Evolutionary conservation across 2,888 invertebrate species (phyloP).

Genomic region (Amblyteles armatorius): DNA sequence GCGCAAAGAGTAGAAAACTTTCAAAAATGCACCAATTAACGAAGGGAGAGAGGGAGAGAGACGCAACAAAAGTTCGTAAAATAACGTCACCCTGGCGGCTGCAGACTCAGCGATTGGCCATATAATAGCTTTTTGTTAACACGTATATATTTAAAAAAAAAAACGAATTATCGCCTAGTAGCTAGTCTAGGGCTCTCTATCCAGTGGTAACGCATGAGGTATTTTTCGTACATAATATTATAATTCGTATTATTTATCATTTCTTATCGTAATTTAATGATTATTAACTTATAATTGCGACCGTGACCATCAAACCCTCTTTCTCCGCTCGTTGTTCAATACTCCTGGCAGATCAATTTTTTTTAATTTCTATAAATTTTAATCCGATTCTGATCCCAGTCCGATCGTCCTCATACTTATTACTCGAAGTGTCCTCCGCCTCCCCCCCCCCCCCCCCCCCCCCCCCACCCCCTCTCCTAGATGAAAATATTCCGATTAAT

Average conservation of each 20-base stretch:
- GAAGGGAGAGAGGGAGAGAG: slow-evolving; percentile 56
- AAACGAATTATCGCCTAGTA: slow-evolving; percentile 80
- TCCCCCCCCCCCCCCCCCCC: background rate
- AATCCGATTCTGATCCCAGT: background rate
- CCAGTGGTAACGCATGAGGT: slow-evolving; percentile 84
- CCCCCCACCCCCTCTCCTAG: background rate
- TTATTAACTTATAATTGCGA: slow-evolving; percentile 81
- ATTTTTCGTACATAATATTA: slow-evolving; percentile 82
- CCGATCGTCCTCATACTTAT: slow-evolving; percentile 39
- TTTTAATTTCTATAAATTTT: background rate
- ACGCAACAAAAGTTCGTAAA: slow-evolving; percentile 56
- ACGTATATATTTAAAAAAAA: slow-evolving; percentile 59
- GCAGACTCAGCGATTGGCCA: slow-evolving; percentile 77
- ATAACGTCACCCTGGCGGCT: slow-evolving; percentile 75
- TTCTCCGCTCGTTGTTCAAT: slow-evolving; percentile 29
- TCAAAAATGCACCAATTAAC: slow-evolving; percentile 25
- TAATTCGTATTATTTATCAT: slow-evolving; percentile 81
- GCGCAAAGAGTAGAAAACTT: slow-evolving; percentile 8
- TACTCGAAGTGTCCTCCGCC: slow-evolving; percentile 40
- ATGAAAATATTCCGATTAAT: slow-evolving; percentile 71
- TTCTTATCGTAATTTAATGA: slow-evolving; percentile 81
- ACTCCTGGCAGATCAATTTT: background rate
- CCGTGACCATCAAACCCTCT: slow-evolving; percentile 54
- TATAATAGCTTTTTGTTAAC: slow-evolving; percentile 75
- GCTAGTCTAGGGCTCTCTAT: slow-evolving; percentile 83